These are phyloP conservation scores for Geotrupes spiniger DNA, from an alignment of 2,888 invertebrate genomes.

Conservation along the genomic window DNA sequence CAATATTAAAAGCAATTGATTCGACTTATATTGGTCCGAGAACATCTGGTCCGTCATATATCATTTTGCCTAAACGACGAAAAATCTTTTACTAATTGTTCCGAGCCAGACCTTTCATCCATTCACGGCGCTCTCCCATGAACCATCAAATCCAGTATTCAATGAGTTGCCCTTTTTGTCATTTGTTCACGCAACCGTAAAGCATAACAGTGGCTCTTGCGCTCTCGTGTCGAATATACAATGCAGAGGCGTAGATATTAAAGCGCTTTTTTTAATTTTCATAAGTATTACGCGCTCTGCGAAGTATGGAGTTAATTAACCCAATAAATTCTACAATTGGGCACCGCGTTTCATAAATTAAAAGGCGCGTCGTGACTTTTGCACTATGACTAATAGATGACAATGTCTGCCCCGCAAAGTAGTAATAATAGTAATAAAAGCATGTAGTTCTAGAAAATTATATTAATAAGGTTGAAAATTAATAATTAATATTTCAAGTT, in stretches of 20 bases:
- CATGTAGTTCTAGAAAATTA: no score
- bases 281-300: no score
- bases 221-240: neutral
- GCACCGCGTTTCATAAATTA: no score
- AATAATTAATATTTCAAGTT: no score
- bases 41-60: conserved; percentile 45
- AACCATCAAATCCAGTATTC: conserved; percentile 33
- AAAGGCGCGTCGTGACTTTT: no score
- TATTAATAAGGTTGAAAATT: no score
- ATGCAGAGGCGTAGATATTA: conserved; percentile 15
- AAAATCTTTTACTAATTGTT: conserved; percentile 48
- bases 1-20: conserved; percentile 48
- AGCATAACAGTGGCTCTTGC: conserved; percentile 28
- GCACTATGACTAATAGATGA: no score
- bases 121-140: conserved; percentile 35
- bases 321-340: no score
- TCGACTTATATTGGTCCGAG: conserved; percentile 30
- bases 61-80: conserved; percentile 46
- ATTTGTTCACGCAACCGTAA: conserved; percentile 43
- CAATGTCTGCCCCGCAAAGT: no score
- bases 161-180: conserved; percentile 44
- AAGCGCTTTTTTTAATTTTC: no score
- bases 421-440: no score
- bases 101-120: conserved; percentile 36
- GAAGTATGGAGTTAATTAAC: no score